A percentile compares a stretch with the other conserved stretches of the same genome.
phyloP scores from a whole-genome alignment of 1,140 invertebrate species.

The Meteorus sp. region DNA sequence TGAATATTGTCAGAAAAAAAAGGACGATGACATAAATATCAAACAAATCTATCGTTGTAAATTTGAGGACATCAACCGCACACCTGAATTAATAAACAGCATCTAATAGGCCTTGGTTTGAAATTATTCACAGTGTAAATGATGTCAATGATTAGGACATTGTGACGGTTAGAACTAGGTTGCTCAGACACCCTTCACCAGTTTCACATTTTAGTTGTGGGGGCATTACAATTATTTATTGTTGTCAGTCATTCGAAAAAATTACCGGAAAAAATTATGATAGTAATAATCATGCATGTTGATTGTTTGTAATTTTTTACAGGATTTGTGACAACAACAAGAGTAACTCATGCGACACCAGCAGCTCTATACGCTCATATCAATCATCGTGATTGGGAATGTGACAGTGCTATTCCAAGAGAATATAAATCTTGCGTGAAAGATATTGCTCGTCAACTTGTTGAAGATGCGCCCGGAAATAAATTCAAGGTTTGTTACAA shows the following conservation, averaged over 20 bases:
- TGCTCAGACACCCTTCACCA: conserved; percentile 21
- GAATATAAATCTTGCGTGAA: conserved; percentile 54
- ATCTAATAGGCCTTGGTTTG: conserved; percentile 41
- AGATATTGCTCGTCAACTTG: conserved; percentile 65
- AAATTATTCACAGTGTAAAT: conserved; percentile 45
- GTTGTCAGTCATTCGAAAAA: no score
- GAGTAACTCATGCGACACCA: conserved; percentile 81
- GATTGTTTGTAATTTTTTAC: no score
- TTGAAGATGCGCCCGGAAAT: conserved; percentile 64
- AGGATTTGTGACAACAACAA: conserved; percentile 73
- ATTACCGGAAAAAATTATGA: no score
- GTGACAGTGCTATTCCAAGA: conserved; percentile 59
- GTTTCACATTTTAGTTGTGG: conserved; percentile 23
- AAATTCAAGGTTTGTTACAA: conserved; percentile 63
- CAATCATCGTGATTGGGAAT: conserved; percentile 71
- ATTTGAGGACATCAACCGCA: no score
- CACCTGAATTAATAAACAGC: conserved; percentile 43
- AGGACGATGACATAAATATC: no score
- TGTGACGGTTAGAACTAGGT: conserved; percentile 39
- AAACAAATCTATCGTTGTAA: no score
- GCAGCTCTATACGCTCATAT: conserved; percentile 72
- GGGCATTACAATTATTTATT: not conserved
- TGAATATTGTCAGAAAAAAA: no score
- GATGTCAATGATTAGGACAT: conserved; percentile 36
- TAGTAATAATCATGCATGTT: not conserved